phyloP scores from a whole-genome alignment of 1,140 invertebrate genomes.

The Onthophagus taurus region DNA sequence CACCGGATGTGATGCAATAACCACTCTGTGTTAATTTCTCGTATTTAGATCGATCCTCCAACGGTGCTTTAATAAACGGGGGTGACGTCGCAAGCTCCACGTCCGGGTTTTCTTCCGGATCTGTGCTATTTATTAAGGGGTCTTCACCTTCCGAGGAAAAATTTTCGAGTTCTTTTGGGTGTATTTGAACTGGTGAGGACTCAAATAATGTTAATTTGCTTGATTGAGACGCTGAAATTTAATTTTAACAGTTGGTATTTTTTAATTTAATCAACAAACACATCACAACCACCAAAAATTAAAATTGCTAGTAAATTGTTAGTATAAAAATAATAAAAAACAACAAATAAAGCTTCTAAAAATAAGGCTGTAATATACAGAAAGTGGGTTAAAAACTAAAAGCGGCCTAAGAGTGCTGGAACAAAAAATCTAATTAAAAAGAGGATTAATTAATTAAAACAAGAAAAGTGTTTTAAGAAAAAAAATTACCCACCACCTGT shows the following conservation, averaged over 20 bases:
- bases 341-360: constrained; percentile 6
- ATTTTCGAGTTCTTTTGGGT: constrained; percentile 3
- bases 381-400: constrained; percentile 19
- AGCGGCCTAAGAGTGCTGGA: constrained; percentile 9
- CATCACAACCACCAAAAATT: neutral
- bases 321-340: too few species aligned
- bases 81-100: constrained; percentile 39
- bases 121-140: constrained; percentile 24
- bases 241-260: too few species aligned
- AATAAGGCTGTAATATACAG: constrained; percentile 24
- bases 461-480: constrained; percentile 2
- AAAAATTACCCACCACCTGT: constrained; percentile 25
- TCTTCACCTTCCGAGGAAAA: constrained; percentile 28
- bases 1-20: constrained; percentile 52
- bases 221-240: constrained; percentile 1
- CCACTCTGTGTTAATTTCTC: constrained; percentile 57
- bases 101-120: constrained; percentile 22
- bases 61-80: constrained; percentile 51
- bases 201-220: constrained; percentile 11
- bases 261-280: neutral
- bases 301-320: too few species aligned
- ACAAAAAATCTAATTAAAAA: too few species aligned
- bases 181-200: constrained; percentile 17
- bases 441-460: neutral
- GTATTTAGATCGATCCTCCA: constrained; percentile 70